phyloP scores from a whole-genome alignment of 2,113 vertebrate genomes.

The Thamnophis sirtalis region DNA sequence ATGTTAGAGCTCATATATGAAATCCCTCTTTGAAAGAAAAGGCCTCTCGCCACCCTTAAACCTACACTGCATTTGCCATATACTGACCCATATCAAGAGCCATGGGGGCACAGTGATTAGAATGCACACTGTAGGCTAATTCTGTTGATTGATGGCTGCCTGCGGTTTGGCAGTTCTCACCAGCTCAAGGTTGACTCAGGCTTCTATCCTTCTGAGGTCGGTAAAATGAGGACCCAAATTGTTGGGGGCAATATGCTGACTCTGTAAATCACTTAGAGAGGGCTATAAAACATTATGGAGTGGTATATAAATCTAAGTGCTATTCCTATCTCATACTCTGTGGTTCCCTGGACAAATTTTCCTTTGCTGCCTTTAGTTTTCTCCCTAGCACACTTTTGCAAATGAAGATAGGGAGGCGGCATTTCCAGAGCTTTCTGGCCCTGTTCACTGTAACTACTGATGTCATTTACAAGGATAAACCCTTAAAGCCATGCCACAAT shows the following conservation, averaged over 20 bases:
- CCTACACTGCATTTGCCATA: conserved; percentile 57
- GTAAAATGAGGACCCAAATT: too few species aligned
- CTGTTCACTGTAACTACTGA: conserved; percentile 73
- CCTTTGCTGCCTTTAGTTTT: conserved; percentile 61
- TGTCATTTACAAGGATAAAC: conserved; percentile 68
- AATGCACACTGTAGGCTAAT: too few species aligned
- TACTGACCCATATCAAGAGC: neutral
- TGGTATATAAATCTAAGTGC: too few species aligned
- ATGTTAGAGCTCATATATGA: conserved; percentile 28
- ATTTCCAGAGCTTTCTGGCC: conserved; percentile 52
- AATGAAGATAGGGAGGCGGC: conserved; percentile 68
- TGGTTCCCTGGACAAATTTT: conserved; percentile 44
- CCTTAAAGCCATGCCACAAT: conserved; percentile 64
- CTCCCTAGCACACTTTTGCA: conserved; percentile 60
- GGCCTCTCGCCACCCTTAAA: conserved; percentile 74
- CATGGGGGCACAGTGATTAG: too few species aligned
- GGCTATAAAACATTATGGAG: too few species aligned
- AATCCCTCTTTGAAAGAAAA: conserved; percentile 46
- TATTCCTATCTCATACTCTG: conserved; percentile 22
- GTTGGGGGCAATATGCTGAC: too few species aligned
- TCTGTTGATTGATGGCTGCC: too few species aligned
- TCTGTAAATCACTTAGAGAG: too few species aligned
- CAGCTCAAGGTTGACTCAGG: too few species aligned
- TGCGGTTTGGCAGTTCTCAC: too few species aligned
- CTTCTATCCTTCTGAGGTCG: too few species aligned